Percentiles rank a stretch among this genome's conserved stretches.
Conservation (phyloP, 2,113 vertebrate species). For the Dicentrarchus labrax region DNA sequence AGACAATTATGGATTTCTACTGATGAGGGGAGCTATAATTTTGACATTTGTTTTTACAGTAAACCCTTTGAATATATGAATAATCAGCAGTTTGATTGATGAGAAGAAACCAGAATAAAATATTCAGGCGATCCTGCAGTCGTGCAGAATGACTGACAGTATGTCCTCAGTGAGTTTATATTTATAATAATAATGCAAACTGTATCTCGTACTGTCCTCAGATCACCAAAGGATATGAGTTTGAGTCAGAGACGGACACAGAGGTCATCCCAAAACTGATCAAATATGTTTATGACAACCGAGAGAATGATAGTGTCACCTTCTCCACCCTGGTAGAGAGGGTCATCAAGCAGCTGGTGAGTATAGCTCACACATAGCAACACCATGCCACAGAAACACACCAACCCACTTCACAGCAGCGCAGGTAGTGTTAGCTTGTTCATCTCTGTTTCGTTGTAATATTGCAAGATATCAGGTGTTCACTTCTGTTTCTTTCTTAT, state of each 20-base stretch:
- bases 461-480: background rate
- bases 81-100: background rate
- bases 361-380: conserved; percentile 59
- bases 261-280: conserved; percentile 96
- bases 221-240: conserved; percentile 95
- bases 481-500: background rate
- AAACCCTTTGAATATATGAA: background rate
- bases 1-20: too few species aligned
- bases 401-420: background rate
- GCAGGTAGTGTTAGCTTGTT: background rate
- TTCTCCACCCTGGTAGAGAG: conserved; percentile 94
- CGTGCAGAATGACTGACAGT: background rate
- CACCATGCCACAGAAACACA: background rate
- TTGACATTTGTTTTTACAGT: background rate
- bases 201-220: conserved; percentile 65
- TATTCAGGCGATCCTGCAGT: too few species aligned
- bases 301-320: conserved; percentile 87
- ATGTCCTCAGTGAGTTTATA: background rate
- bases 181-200: background rate
- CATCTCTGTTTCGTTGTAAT: background rate
- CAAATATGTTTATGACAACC: conserved; percentile 97
- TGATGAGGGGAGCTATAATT: too few species aligned
- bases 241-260: conserved; percentile 98
- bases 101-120: background rate
- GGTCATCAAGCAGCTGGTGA: conserved; percentile 96